These are phyloP conservation scores for Euzophera pinguis DNA, from an alignment of 2,888 invertebrate genomes.

Conservation along the genomic window DNA sequence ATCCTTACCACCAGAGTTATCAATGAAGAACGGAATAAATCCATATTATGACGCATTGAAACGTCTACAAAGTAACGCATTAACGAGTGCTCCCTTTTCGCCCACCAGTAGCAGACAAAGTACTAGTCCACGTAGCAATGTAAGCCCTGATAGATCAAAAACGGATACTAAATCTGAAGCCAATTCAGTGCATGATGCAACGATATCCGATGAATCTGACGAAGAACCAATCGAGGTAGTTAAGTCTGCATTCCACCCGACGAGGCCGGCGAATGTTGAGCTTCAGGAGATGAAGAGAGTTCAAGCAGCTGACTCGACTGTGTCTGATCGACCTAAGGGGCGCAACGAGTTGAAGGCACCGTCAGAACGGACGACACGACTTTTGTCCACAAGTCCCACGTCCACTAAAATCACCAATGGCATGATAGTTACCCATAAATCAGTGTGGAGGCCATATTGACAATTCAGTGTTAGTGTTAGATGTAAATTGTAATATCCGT, in stretches of 20 bases:
- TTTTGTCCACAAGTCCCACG: slow-evolving; percentile 68
- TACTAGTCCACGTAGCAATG: slow-evolving; percentile 70
- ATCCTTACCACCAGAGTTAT: slow-evolving; percentile 68
- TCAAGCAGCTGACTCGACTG: slow-evolving; percentile 81
- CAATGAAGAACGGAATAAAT: slow-evolving; percentile 75
- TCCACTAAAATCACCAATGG: slow-evolving; percentile 81
- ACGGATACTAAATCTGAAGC: slow-evolving; percentile 80
- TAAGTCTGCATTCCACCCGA: slow-evolving; percentile 86
- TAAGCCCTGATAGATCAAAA: slow-evolving; percentile 72
- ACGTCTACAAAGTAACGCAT: slow-evolving; percentile 66
- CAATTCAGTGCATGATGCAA: slow-evolving; percentile 82
- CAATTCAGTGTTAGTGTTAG: slow-evolving; percentile 38
- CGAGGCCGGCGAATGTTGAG: slow-evolving; percentile 79
- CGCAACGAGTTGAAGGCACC: slow-evolving; percentile 82
- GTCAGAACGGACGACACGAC: slow-evolving; percentile 72
- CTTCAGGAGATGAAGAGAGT: slow-evolving; percentile 75
- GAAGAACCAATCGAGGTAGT: slow-evolving; percentile 88
- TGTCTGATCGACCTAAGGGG: slow-evolving; percentile 67
- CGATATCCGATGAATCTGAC: slow-evolving; percentile 82
- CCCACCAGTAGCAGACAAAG: slow-evolving; percentile 79
- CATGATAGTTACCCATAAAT: slow-evolving; percentile 80
- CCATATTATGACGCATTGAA: slow-evolving; percentile 80
- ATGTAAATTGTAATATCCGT: slow-evolving; percentile 35
- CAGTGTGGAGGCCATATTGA: slow-evolving; percentile 88
- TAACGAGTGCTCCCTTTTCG: slow-evolving; percentile 71